Base-by-base conservation (phyloP, 1,140 invertebrate species). In the Calephelis virginiensis region DNA sequence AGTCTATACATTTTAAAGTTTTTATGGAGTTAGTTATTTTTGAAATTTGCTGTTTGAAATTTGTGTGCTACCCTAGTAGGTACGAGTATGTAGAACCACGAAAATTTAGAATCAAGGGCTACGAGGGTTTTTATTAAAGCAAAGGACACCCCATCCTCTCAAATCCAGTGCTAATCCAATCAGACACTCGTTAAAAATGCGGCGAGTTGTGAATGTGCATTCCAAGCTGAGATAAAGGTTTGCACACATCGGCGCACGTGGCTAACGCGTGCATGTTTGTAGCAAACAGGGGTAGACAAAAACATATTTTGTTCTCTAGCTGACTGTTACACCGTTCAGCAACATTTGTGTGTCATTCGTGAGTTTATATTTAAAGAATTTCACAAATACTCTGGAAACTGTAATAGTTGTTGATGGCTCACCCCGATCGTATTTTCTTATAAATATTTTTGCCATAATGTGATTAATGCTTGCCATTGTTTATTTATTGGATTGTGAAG, bases 141-240 rank as follows among this genome's bases (percentile, higher is more conserved):
- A 73, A 71, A 56, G 69, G 69, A 70, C 66, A 62, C 50, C 65
- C 60, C 14, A 65, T 61, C 46, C 43, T 59, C 40, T 49, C 60
- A 72, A 76, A 70, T 70, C 64, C 68, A 74, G 67, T 74, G 67
- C 76, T 86, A 86, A 88, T 85, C 83, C 85, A 84, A 88, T 88
- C 77, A 80, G 61, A 76, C 72, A 79, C 73, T 81, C 77, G 76
- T 85, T 80, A 80, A 64, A 72, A 75, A 77, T 77, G 80, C 79
- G 85, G 76, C 72, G 82, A 86, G 76, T 78, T 80, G 81, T 86
- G 82, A 82, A 86, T 80, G 81, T 68, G 83, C 83, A 84, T 88
- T 80, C 77, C 70, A 70, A 75, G 74, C 73, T 64, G 72, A 84
- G 83, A 85, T 84, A 85, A 84, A 80, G 77, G 72, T 64, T 66